phyloP scores from a whole-genome alignment of 2,888 invertebrate genomes.

The Oligia fasciuncula region DNA sequence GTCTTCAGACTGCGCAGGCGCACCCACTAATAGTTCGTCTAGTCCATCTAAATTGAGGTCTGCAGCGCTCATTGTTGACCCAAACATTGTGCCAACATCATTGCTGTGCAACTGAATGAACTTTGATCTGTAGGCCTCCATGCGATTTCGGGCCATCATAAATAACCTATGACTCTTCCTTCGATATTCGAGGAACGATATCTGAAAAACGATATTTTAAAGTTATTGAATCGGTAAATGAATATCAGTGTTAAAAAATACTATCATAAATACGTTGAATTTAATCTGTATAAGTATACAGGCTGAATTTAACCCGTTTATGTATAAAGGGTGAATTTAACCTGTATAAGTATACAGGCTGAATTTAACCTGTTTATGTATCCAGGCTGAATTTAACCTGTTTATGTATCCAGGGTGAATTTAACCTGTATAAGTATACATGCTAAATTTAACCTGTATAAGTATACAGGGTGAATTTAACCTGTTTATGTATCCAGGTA shows the following conservation, averaged over 20 bases:
- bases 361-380: too few species aligned
- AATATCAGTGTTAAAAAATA: neutral
- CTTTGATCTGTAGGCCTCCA: rapidly evolving
- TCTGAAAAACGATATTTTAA: conserved; percentile 33
- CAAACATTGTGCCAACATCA: conserved; percentile 53
- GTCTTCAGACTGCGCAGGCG: conserved; percentile 50
- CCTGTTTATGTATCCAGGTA: too few species aligned
- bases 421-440: too few species aligned
- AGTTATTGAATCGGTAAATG: neutral
- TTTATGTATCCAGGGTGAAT: too few species aligned
- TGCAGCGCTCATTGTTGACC: conserved; percentile 40
- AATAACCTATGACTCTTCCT: neutral
- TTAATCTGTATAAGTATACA: too few species aligned
- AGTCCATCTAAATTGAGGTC: conserved; percentile 53
- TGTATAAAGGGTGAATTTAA: too few species aligned
- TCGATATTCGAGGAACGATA: conserved; percentile 46
- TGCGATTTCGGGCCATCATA: neutral
- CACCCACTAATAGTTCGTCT: conserved; percentile 56
- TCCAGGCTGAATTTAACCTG: too few species aligned
- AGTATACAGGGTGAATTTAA: too few species aligned
- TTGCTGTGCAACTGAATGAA: conserved; percentile 13
- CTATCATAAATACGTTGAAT: neutral
- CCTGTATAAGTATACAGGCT: too few species aligned
- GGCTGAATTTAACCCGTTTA: too few species aligned
- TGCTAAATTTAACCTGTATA: too few species aligned